These are phyloP conservation scores for Cyrtodaria siliqua DNA, from an alignment of 2,888 invertebrate genomes.

Conservation along the genomic window DNA sequence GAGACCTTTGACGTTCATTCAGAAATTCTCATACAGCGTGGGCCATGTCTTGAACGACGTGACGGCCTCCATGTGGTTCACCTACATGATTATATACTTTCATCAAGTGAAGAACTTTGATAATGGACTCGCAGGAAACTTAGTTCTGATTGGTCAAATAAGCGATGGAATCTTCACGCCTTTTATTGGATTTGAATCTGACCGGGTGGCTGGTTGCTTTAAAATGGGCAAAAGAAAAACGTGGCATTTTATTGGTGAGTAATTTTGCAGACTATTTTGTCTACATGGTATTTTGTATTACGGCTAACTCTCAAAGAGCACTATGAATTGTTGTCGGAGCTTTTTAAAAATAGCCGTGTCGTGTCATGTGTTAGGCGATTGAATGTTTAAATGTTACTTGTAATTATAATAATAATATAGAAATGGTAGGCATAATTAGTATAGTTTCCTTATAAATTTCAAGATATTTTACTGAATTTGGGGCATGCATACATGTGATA, in stretches of 20 bases:
- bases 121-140: conserved; percentile 80
- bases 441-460: too few relatives aligned
- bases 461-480: too few relatives aligned
- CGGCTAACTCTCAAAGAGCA: too few relatives aligned
- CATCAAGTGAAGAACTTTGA: conserved; percentile 87
- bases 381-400: too few relatives aligned
- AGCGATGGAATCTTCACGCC: conserved; percentile 95
- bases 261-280: too few relatives aligned
- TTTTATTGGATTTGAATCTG: conserved; percentile 94
- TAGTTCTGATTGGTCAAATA: conserved; percentile 92
- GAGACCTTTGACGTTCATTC: conserved; percentile 25
- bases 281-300: too few relatives aligned
- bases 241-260: conserved; percentile 95
- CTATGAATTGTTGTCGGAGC: too few relatives aligned
- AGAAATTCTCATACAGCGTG: conserved; percentile 87
- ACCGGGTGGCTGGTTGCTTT: conserved; percentile 88
- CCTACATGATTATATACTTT: conserved; percentile 94
- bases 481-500: too few relatives aligned
- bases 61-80: conserved; percentile 97
- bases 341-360: too few relatives aligned
- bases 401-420: too few relatives aligned
- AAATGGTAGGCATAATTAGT: too few relatives aligned
- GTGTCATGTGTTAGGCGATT: too few relatives aligned
- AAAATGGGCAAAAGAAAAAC: conserved; percentile 93
- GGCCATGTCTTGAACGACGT: conserved; percentile 97